A percentile compares a stretch with the other conserved stretches of the same genome.
These are phyloP conservation scores for Leucoraja erinaceus DNA, from an alignment of 2,113 vertebrate species.

Conservation along the genomic window DNA sequence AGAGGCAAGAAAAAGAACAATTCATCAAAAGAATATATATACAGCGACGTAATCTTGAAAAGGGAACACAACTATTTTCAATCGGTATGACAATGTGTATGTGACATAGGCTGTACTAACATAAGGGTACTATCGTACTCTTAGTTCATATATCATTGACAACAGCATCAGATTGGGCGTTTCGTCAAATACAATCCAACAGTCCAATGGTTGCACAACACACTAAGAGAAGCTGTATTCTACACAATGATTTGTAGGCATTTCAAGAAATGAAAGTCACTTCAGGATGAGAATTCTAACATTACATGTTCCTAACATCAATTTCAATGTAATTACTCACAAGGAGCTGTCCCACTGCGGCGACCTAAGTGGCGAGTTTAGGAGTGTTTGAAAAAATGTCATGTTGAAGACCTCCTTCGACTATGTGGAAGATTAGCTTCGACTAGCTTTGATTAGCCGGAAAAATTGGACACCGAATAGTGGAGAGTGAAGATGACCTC, in stretches of 20 bases:
- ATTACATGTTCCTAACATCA: neutral
- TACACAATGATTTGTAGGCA: constrained; percentile 5
- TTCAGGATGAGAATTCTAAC: neutral
- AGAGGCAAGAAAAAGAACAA: constrained; percentile 5
- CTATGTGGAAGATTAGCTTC: too few relatives aligned
- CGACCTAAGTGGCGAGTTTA: too few relatives aligned
- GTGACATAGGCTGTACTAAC: neutral
- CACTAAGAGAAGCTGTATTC: neutral
- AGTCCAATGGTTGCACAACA: neutral
- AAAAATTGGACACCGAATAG: too few relatives aligned
- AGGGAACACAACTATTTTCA: neutral
- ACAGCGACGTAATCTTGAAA: constrained; percentile 1
- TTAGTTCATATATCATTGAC: neutral
- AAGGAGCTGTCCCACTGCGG: too few relatives aligned
- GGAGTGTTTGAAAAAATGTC: too few relatives aligned
- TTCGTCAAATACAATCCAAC: constrained; percentile 3
- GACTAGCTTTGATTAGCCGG: too few relatives aligned
- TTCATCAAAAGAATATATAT: constrained; percentile 16
- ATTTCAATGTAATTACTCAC: neutral
- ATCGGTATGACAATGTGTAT: neutral
- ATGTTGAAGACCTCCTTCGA: too few relatives aligned
- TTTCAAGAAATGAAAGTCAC: neutral
- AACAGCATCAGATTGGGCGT: neutral
- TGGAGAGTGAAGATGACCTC: too few relatives aligned
- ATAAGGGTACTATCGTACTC: neutral